These are phyloP conservation scores for Galaxias olidus DNA, from an alignment of 2,797 vertebrate species.

Conservation along the genomic window DNA sequence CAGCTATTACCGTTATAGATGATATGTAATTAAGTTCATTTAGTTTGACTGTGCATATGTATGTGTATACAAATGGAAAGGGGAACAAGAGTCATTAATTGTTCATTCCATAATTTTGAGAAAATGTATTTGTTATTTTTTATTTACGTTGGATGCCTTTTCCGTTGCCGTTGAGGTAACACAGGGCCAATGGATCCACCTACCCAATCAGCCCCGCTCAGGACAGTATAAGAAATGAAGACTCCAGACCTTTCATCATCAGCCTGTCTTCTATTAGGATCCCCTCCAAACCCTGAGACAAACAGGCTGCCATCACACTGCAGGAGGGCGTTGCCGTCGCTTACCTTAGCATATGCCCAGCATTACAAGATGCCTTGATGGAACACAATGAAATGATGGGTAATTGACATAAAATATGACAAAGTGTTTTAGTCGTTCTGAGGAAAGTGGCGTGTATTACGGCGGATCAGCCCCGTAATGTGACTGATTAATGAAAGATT, in stretches of 20 bases:
- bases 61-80: constrained; percentile 71
- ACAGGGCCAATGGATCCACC: constrained; percentile 94
- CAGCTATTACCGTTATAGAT: too few species aligned
- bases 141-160: constrained; percentile 65
- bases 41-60: constrained; percentile 70
- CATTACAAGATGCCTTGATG: constrained; percentile 96
- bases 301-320: constrained; percentile 80
- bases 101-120: constrained; percentile 91
- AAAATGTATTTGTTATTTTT: constrained; percentile 79
- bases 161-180: constrained; percentile 98
- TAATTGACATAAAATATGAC: constrained; percentile 99
- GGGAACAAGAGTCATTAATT: constrained; percentile 86
- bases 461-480: constrained; percentile 94
- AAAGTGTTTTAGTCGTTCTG: constrained; percentile 97
- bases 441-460: constrained; percentile 97
- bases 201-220: constrained; percentile 87
- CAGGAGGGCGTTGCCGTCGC: constrained; percentile 87
- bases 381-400: constrained; percentile 96
- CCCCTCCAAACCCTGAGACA: constrained; percentile 70
- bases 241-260: constrained; percentile 90
- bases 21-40: too few species aligned
- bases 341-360: constrained; percentile 98
- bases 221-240: constrained; percentile 93
- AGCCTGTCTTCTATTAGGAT: constrained; percentile 80
- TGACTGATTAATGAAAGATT: constrained; percentile 99